These are phyloP conservation scores for Pocillopora grandis DNA, from an alignment of 92 coral and sea anemone genomes.

Conservation along the genomic window DNA sequence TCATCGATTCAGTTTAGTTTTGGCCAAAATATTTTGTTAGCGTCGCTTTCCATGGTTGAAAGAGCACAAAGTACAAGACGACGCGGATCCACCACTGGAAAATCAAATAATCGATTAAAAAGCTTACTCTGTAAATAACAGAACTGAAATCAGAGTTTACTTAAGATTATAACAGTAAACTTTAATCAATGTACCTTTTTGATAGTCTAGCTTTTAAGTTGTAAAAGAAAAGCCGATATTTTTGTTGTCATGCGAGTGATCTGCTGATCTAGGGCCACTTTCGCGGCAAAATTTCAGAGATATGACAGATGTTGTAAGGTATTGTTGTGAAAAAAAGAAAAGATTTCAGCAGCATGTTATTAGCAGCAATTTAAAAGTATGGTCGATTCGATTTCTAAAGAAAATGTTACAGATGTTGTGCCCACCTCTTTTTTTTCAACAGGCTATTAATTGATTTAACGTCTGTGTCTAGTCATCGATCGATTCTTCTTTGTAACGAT, in stretches of 20 bases:
- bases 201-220: neutral
- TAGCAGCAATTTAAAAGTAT: neutral
- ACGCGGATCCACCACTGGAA: slow-evolving; percentile 8
- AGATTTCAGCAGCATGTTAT: neutral
- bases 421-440: neutral
- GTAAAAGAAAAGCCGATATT: neutral
- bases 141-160: slow-evolving; percentile 27
- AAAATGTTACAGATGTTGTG: neutral
- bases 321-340: neutral
- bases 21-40: slow-evolving; percentile 18
- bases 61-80: slow-evolving; percentile 41
- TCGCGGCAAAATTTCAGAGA: slow-evolving; percentile 32
- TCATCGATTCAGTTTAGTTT: neutral
- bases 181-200: neutral
- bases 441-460: neutral
- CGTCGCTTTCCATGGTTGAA: slow-evolving; percentile 80
- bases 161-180: neutral
- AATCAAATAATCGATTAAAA: slow-evolving; percentile 14
- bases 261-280: slow-evolving; percentile 17
- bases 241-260: neutral
- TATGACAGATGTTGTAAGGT: neutral
- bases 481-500: neutral
- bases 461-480: neutral
- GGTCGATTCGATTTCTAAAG: neutral
- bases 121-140: slow-evolving; percentile 17